Conservation (phyloP, 2,888 invertebrate species). For the Drosophila austrosaltans region DNA sequence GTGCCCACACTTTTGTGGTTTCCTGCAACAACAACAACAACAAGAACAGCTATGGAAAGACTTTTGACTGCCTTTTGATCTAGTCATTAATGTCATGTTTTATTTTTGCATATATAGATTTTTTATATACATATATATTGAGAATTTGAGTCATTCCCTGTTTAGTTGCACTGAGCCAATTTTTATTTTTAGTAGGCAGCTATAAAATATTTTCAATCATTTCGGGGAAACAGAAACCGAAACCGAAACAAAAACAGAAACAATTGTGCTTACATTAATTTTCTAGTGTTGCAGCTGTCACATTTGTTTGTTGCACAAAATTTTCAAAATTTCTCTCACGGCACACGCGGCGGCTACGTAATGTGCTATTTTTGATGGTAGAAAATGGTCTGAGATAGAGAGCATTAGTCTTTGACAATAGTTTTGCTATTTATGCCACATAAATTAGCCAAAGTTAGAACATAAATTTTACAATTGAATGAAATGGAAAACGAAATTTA, state of each 20-base stretch:
- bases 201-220: constrained; percentile 50
- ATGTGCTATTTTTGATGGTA: constrained; percentile 50
- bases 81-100: neutral
- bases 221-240: constrained; percentile 19
- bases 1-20: constrained; percentile 60
- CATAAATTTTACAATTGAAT: constrained; percentile 57
- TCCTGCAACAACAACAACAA: constrained; percentile 30
- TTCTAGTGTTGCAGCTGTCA: constrained; percentile 64
- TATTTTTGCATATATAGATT: neutral
- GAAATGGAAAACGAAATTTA: constrained; percentile 32
- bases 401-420: constrained; percentile 25
- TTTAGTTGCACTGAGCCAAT: constrained; percentile 43
- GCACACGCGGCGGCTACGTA: constrained; percentile 61
- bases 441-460: constrained; percentile 41
- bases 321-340: constrained; percentile 26
- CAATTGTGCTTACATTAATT: constrained; percentile 59
- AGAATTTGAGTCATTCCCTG: constrained; percentile 26
- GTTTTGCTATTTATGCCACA: constrained; percentile 35
- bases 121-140: neutral
- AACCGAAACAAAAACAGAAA: constrained; percentile 33
- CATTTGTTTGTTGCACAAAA: constrained; percentile 33
- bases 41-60: constrained; percentile 20
- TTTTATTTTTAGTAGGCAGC: constrained; percentile 63
- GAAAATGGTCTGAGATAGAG: constrained; percentile 32
- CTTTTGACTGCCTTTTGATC: constrained; percentile 10